Conservation (phyloP, 2,797 vertebrate genomes). For the Pygocentrus nattereri region DNA sequence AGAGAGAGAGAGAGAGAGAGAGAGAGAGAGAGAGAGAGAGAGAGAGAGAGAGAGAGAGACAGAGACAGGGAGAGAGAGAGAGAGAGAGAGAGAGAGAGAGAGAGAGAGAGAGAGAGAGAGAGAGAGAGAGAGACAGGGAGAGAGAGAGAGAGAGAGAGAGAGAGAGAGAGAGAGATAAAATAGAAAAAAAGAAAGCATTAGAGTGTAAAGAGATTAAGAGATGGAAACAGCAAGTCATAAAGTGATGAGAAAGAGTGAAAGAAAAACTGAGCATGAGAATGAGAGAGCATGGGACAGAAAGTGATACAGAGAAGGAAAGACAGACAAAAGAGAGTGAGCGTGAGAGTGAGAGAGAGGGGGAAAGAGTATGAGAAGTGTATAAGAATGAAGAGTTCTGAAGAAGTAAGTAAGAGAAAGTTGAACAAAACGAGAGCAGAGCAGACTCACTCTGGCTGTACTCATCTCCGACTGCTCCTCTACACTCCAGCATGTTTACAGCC, state of each 20-base stretch:
- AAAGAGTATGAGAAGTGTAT: conserved; percentile 22
- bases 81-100: background rate
- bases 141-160: background rate
- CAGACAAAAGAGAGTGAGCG: conserved; percentile 5
- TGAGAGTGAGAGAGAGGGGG: background rate
- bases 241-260: conserved; percentile 15
- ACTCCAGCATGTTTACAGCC: conserved; percentile 66
- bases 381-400: background rate
- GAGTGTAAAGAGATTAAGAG: background rate
- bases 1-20: background rate
- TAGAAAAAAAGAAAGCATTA: no score
- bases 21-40: background rate
- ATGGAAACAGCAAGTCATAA: conserved; percentile 23
- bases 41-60: conserved; percentile 17
- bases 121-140: conserved; percentile 30
- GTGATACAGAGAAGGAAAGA: background rate
- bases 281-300: background rate
- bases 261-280: conserved; percentile 29
- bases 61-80: conserved; percentile 43
- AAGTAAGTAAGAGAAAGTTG: background rate
- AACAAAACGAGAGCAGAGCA: conserved; percentile 27
- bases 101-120: background rate
- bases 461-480: conserved; percentile 48
- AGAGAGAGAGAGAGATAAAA: no score
- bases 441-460: conserved; percentile 65